Base-by-base conservation (phyloP, 2,888 invertebrate species). In the Tolmerus cingulatus region DNA sequence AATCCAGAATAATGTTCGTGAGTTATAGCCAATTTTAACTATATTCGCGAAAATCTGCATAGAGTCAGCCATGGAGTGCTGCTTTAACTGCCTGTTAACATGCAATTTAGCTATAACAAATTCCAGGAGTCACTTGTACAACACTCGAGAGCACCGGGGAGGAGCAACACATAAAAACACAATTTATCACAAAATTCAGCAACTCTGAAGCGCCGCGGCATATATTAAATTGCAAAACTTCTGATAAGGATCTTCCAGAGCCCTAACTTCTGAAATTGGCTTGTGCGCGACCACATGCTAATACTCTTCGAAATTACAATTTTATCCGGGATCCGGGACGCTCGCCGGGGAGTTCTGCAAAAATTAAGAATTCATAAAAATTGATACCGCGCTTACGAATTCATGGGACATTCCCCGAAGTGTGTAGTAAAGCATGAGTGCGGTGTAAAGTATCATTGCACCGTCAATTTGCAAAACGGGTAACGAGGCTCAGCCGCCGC, bases 361-460 rank as follows among this genome's bases (percentile, higher is more conserved):
- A 76, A 76, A 76, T 76, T 76, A 76, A 76, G 37, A 30, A 76
- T 76, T 76, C 76, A 34, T 76, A 76, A 76, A 76, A 76, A 76
- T 37, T 76, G 34, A 76, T 76, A 76, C 37, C 16, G 19, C 37
- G 37, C 76, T 76, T 37, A 76, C 34, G 27, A 37, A 76, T 76
- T 76, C 76, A 76, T 76, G 76, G 27, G 27, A 76, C 76, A 37
- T 37, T 76, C 76, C 37, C 76, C 5, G 76, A 76, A 76, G 37
- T 37, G 76, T 76, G 76, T 76, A 34, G 37, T 76, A 37, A 34
- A 34, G 76, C 37, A 30, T n/a, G 27, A 76, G 76, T 76, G 76
- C 37, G 76, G n/a, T 37, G 37, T 37, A 76, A 76, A 76, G 37
- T 76, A 76, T 76, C 76, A 76, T 76, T 76, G 76, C 76, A 37